Percentiles rank a stretch among this genome's conserved stretches.
phyloP scores from a whole-genome alignment of 2,113 vertebrate species.

The Gambusia affinis region DNA sequence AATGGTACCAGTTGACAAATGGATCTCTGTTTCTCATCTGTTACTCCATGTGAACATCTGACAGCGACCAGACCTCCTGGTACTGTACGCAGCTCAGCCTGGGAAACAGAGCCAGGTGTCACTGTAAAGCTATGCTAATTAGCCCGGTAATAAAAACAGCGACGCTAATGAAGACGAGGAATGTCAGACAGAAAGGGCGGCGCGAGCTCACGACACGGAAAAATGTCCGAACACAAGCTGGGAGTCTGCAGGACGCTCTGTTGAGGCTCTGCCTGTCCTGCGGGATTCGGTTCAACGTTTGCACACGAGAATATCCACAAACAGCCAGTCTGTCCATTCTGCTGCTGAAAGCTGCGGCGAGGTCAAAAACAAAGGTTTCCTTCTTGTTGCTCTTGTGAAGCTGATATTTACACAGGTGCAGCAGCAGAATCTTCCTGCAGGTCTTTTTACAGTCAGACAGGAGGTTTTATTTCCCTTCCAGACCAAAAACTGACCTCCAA shows the following conservation, averaged over 20 bases:
- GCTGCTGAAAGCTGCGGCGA: not conserved
- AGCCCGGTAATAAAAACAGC: conserved; percentile 61
- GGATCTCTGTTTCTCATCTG: conserved; percentile 42
- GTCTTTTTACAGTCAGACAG: conserved; percentile 6
- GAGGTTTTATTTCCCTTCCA: not conserved
- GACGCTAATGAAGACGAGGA: conserved; percentile 63
- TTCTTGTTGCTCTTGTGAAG: not conserved
- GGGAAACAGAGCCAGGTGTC: conserved; percentile 58
- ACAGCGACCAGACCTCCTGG: conserved; percentile 12
- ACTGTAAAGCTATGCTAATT: conserved; percentile 68
- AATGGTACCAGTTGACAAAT: conserved; percentile 52
- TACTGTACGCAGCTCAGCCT: conserved; percentile 26
- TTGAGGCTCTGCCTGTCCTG: too few species aligned
- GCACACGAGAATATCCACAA: not conserved
- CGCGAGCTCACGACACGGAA: conserved; percentile 45
- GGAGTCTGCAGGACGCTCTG: conserved; percentile 18
- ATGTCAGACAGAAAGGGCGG: conserved; percentile 51
- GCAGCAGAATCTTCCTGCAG: conserved; percentile 3
- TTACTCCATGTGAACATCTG: conserved; percentile 43
- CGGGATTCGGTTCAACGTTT: not conserved
- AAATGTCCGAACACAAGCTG: conserved; percentile 55
- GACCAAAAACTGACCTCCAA: not conserved
- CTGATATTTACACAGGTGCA: conserved; percentile 9
- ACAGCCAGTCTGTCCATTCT: not conserved
- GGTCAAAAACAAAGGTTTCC: not conserved